A percentile compares a stretch with the other conserved stretches of the same genome.
phyloP scores from a whole-genome alignment of 2,888 invertebrate genomes.

The Coleophora flavipennella region DNA sequence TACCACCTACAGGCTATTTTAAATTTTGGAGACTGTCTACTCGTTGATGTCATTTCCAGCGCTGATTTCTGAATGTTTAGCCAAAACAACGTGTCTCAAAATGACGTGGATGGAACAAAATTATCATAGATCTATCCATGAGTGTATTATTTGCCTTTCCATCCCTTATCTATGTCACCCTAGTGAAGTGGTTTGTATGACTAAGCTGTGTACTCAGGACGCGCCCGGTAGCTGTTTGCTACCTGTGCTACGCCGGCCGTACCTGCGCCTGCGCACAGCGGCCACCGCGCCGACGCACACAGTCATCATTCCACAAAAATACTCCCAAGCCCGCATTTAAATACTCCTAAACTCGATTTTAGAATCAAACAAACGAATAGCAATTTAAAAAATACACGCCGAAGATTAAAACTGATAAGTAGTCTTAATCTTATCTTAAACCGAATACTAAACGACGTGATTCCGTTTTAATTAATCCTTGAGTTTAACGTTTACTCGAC shows the following conservation, averaged over 20 bases:
- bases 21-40: too few relatives aligned
- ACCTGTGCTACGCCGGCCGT: constrained; percentile 66
- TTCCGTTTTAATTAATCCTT: constrained; percentile 39
- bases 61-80: not conserved
- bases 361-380: constrained; percentile 44
- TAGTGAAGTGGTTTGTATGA: constrained; percentile 32
- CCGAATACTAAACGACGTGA: constrained; percentile 9
- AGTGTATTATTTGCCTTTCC: too few relatives aligned
- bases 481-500: constrained; percentile 46
- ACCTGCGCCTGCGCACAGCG: constrained; percentile 23
- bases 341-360: constrained; percentile 39
- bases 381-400: constrained; percentile 19
- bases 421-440: constrained; percentile 21
- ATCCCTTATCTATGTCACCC: constrained; percentile 22
- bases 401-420: constrained; percentile 9
- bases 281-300: constrained; percentile 27
- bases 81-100: too few relatives aligned
- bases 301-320: constrained; percentile 58
- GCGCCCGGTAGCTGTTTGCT: constrained; percentile 62
- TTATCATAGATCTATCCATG: too few relatives aligned
- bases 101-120: too few relatives aligned
- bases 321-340: constrained; percentile 48
- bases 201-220: constrained; percentile 61
- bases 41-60: not conserved
- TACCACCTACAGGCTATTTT: too few relatives aligned